Evolutionary conservation across 2,797 vertebrate genomes (phyloP).

Genomic region (Silurus lanzhouensis): DNA sequence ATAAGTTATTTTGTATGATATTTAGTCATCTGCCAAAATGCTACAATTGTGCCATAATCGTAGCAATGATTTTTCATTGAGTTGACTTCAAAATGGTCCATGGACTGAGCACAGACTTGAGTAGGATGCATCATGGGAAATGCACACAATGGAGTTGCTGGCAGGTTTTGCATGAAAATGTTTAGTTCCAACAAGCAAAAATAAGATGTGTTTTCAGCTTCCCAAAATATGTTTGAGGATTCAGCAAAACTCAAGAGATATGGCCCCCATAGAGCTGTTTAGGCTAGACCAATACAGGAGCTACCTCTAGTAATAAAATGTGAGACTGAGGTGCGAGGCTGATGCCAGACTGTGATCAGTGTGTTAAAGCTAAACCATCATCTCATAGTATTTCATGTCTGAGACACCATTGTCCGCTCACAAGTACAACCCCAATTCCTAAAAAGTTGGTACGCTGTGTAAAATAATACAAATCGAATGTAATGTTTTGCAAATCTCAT

Average conservation of each 20-base stretch:
- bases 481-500: too few species aligned
- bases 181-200: conserved; percentile 23
- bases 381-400: conserved; percentile 59
- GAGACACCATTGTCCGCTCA: conserved; percentile 72
- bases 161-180: conserved; percentile 1
- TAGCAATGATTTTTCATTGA: not conserved
- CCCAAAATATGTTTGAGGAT: conserved; percentile 13
- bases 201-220: not conserved
- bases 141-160: conserved; percentile 10
- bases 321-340: not conserved
- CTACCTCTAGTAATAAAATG: not conserved
- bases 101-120: not conserved
- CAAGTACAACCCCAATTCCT: conserved; percentile 56
- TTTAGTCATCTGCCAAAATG: not conserved
- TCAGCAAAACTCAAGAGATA: not conserved
- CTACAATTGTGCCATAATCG: not conserved
- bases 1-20: not conserved
- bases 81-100: not conserved
- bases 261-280: not conserved
- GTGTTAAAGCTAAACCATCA: not conserved
- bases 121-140: conserved; percentile 35
- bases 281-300: not conserved
- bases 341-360: not conserved
- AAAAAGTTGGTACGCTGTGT: too few species aligned
- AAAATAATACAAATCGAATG: too few species aligned